These are phyloP conservation scores for Cremastobaeus sp. DNA, from an alignment of 2,888 invertebrate genomes.

Conservation along the genomic window DNA sequence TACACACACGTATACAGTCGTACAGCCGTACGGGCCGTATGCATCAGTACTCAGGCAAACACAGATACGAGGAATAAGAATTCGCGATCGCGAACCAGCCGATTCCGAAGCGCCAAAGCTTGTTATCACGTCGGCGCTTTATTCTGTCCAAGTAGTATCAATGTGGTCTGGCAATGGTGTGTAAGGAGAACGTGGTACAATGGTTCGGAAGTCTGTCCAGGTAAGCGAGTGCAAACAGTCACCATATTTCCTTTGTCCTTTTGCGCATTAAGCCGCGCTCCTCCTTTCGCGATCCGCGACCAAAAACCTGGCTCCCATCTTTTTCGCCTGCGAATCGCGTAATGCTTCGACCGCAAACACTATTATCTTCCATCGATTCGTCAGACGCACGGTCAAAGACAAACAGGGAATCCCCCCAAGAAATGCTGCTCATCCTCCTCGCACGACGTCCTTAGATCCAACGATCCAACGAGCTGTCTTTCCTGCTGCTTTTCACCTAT, in stretches of 20 bases:
- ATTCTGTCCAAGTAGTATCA: conserved; percentile 78
- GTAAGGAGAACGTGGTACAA: conserved; percentile 96
- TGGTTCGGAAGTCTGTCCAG: conserved; percentile 92
- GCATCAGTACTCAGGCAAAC: conserved; percentile 1
- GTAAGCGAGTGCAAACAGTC: conserved; percentile 62
- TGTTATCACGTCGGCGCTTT: conserved; percentile 73
- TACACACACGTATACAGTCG: background rate
- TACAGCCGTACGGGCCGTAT: background rate
- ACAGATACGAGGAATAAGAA: conserved; percentile 33
- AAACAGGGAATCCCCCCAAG: background rate
- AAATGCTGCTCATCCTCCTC: background rate
- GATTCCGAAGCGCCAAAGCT: conserved; percentile 69
- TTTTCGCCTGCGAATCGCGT: conserved; percentile 17
- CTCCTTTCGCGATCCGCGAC: conserved; percentile 5
- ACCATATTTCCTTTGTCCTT: conserved; percentile 25
- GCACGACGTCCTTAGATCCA: no score
- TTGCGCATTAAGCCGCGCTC: conserved; percentile 16
- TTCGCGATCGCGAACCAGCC: conserved; percentile 44
- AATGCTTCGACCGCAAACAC: background rate
- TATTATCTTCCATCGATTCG: conserved; percentile 24
- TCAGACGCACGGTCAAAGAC: background rate
- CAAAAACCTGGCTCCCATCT: conserved; percentile 45
- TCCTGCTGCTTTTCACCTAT: conserved; percentile 34
- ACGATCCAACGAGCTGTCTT: conserved; percentile 23
- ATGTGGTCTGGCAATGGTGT: conserved; percentile 94